Evolutionary conservation across 37 sponge, comb jelly and placozoan genomes (phyloP).

Genomic region (Tethya wilhelma): DNA sequence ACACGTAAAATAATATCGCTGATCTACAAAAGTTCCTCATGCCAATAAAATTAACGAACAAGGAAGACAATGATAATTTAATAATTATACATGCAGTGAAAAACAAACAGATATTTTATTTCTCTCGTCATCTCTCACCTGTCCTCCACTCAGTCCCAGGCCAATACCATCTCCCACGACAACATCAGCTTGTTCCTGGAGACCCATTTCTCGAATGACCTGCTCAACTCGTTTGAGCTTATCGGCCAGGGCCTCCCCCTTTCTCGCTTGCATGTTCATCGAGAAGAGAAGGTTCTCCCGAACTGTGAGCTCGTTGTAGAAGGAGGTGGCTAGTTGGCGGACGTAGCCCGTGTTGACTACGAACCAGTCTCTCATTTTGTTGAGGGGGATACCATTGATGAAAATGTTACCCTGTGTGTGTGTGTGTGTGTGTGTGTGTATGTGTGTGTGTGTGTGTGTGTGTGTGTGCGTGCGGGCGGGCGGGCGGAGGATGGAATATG

Average conservation of each 20-base stretch:
- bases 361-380: conserved; percentile 74
- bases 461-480: background rate
- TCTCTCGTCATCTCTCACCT: conserved; percentile 71
- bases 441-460: background rate
- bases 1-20: too few species aligned
- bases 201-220: conserved; percentile 82
- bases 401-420: conserved; percentile 63
- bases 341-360: conserved; percentile 78
- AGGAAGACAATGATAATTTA: too few species aligned
- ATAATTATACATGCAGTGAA: too few species aligned
- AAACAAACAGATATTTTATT: too few species aligned
- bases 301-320: conserved; percentile 82
- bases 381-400: conserved; percentile 60
- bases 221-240: conserved; percentile 82
- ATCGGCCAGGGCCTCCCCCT: conserved; percentile 27
- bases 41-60: too few species aligned
- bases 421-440: background rate
- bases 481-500: background rate
- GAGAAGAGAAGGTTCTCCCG: conserved; percentile 81
- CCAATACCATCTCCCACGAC: conserved; percentile 77
- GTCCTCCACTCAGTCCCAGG: conserved; percentile 92
- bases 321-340: conserved; percentile 70
- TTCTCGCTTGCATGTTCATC: conserved; percentile 76
- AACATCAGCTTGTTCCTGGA: conserved; percentile 71
- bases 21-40: too few species aligned